These are phyloP conservation scores for Arothron firmamentum DNA, from an alignment of 2,113 vertebrate genomes.

Conservation along the genomic window DNA sequence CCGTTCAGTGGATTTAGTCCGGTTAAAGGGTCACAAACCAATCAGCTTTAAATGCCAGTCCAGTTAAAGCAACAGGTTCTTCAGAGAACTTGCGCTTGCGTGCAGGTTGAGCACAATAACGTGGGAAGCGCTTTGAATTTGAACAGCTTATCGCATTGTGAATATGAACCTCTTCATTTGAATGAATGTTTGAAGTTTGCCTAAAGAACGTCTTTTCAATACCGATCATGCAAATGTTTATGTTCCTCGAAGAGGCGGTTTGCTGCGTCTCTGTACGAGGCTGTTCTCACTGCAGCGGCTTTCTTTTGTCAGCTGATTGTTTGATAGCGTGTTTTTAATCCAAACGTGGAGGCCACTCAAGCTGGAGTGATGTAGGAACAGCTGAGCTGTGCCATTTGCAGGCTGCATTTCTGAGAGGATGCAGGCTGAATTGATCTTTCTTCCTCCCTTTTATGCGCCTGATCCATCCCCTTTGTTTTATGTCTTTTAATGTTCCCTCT, in stretches of 20 bases:
- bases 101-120: background rate
- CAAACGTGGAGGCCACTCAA: constrained; percentile 7
- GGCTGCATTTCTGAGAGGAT: constrained; percentile 23
- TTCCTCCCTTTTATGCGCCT: constrained; percentile 3
- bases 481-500: constrained; percentile 9
- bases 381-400: constrained; percentile 40
- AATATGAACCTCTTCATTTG: too few relatives aligned
- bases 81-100: too few relatives aligned
- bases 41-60: background rate
- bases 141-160: background rate
- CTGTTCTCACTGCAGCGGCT: background rate
- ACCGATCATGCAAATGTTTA: too few relatives aligned
- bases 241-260: too few relatives aligned
- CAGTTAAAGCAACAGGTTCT: background rate
- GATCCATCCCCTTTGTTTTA: constrained; percentile 17
- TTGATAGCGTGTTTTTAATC: constrained; percentile 7
- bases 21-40: too few relatives aligned
- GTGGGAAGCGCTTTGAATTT: background rate
- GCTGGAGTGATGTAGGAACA: constrained; percentile 31
- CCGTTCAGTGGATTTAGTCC: too few relatives aligned
- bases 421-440: constrained; percentile 22
- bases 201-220: background rate
- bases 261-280: background rate
- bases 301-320: constrained; percentile 16
- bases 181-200: background rate